Conservation (phyloP, 2,888 invertebrate genomes). For the Serripes groenlandicus region DNA sequence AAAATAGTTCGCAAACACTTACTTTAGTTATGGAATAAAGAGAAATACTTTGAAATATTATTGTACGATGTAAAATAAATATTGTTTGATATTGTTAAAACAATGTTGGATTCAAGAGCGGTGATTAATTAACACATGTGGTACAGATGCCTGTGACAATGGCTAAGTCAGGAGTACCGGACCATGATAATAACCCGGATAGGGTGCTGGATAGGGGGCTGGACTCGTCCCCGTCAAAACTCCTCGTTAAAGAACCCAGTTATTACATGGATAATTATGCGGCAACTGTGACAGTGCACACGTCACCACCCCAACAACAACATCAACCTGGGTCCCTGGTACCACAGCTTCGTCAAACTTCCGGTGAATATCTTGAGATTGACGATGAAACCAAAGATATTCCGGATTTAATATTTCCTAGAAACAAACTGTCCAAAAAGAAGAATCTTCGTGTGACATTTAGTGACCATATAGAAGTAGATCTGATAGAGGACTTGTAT, state of each 20-base stretch:
- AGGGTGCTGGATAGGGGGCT: not conserved
- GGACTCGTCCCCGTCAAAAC: not conserved
- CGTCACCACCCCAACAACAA: constrained; percentile 60
- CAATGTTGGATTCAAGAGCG: no score
- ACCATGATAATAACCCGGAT: not conserved
- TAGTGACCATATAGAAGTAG: constrained; percentile 61
- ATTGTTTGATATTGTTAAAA: no score
- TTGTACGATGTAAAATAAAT: no score
- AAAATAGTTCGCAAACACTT: no score
- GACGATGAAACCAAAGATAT: constrained; percentile 56
- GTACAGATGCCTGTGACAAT: not conserved
- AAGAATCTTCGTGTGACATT: constrained; percentile 59
- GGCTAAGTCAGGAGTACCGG: constrained; percentile 7
- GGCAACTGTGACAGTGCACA: constrained; percentile 56
- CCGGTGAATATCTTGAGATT: constrained; percentile 37
- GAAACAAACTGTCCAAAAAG: constrained; percentile 33
- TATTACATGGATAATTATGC: constrained; percentile 62
- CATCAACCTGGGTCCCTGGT: not conserved
- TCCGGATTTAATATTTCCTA: constrained; percentile 14
- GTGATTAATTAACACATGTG: no score
- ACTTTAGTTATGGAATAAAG: no score
- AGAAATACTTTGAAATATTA: no score
- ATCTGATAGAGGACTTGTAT: constrained; percentile 26
- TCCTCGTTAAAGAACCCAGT: constrained; percentile 34
- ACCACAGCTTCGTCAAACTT: not conserved